phyloP scores from a whole-genome alignment of 1,140 invertebrate genomes.

The Latrodectus geometricus region DNA sequence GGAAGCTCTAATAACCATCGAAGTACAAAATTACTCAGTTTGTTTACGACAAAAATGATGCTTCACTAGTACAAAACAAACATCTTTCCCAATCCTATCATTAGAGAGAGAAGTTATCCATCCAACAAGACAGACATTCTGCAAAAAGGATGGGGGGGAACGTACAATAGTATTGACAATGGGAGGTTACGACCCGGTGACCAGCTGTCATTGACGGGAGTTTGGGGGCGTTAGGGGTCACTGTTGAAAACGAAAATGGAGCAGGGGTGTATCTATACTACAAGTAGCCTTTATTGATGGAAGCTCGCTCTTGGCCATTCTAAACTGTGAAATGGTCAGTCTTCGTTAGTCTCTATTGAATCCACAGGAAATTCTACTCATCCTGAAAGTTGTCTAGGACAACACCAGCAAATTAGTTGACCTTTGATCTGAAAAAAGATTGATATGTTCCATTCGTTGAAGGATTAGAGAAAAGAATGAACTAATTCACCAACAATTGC shows the following conservation, averaged over 20 bases:
- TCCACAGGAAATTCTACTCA: neutral
- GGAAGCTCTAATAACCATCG: neutral
- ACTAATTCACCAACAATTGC: too few relatives aligned
- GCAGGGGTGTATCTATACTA: neutral
- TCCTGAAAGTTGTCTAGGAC: neutral
- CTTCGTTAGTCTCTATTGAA: neutral
- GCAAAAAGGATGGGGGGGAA: neutral
- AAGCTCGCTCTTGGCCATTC: neutral
- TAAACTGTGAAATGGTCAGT: neutral
- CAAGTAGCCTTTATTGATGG: neutral
- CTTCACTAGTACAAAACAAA: too few relatives aligned
- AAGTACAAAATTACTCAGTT: neutral
- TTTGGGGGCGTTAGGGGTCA: constrained; percentile 16
- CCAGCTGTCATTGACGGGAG: constrained; percentile 50
- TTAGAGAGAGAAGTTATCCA: neutral
- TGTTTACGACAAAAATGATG: neutral
- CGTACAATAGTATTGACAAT: neutral
- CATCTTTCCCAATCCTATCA: neutral
- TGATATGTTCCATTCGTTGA: too few relatives aligned
- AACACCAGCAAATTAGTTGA: neutral
- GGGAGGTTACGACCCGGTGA: constrained; percentile 29
- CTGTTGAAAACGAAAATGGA: constrained; percentile 19
- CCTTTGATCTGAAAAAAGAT: neutral
- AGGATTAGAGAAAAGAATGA: too few relatives aligned
- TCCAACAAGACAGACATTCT: neutral